These are phyloP conservation scores for Phocoena sinus DNA, from an alignment of 2,113 vertebrate genomes.

Conservation along the genomic window DNA sequence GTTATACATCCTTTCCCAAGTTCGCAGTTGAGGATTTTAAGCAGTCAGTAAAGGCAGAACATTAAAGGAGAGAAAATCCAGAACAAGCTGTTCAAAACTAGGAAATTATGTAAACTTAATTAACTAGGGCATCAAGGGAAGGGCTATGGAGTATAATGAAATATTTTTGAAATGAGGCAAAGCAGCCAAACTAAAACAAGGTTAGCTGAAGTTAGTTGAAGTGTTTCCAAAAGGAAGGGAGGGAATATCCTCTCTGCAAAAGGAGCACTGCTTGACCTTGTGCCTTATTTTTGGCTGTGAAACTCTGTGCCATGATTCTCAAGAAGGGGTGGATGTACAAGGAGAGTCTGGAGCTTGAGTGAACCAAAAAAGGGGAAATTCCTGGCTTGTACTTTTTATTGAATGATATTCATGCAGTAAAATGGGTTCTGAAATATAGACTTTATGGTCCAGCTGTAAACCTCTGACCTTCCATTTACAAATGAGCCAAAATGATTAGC, in stretches of 20 bases:
- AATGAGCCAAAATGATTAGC: background rate
- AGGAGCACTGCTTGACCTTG: background rate
- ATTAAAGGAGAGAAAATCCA: constrained; percentile 65
- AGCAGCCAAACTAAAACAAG: constrained; percentile 47
- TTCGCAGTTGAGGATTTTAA: constrained; percentile 33
- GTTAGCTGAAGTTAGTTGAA: background rate
- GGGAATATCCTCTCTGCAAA: background rate
- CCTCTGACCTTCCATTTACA: constrained; percentile 31
- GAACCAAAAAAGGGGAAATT: background rate
- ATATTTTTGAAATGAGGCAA: constrained; percentile 49
- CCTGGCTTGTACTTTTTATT: constrained; percentile 4
- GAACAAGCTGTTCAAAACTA: constrained; percentile 60
- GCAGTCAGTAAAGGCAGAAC: constrained; percentile 63
- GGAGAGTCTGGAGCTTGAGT: background rate
- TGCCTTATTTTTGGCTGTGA: constrained; percentile 30
- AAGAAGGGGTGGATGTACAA: background rate
- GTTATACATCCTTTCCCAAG: background rate
- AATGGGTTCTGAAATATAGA: background rate
- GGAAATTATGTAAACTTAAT: constrained; percentile 71
- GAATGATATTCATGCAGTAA: background rate
- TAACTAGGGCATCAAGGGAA: constrained; percentile 63
- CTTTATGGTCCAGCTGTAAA: background rate
- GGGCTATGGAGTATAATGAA: background rate
- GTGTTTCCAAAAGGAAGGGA: constrained; percentile 3
- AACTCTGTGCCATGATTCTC: background rate